Evolutionary conservation across 2,113 vertebrate genomes (phyloP).

Genomic region (Cheilinus undulatus): DNA sequence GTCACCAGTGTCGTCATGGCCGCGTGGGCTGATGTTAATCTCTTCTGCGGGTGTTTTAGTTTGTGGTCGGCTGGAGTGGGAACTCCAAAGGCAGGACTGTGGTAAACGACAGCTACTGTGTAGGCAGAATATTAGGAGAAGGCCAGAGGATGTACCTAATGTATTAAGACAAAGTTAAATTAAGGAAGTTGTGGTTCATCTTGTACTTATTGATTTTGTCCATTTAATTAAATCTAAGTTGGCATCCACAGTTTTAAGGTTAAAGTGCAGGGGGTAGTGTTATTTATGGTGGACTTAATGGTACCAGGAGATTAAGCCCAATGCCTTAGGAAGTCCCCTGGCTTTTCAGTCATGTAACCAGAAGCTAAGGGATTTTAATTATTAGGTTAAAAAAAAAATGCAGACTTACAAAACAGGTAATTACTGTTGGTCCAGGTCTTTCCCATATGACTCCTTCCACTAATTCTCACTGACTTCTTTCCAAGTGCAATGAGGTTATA

Average conservation of each 20-base stretch:
- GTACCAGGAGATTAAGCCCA: background rate
- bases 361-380: background rate
- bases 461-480: no score
- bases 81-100: conserved; percentile 33
- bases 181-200: background rate
- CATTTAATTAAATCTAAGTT: background rate
- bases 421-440: no score
- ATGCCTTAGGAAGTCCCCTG: background rate
- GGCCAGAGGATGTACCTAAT: background rate
- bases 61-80: conserved; percentile 30
- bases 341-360: background rate
- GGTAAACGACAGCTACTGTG: conserved; percentile 31
- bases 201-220: background rate
- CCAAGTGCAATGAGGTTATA: no score
- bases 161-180: background rate
- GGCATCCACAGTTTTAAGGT: background rate
- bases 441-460: no score
- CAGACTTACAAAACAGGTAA: no score
- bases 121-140: background rate
- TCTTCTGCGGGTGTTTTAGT: conserved; percentile 48
- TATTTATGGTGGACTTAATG: background rate
- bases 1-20: conserved; percentile 57
- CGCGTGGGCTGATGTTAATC: conserved; percentile 52
- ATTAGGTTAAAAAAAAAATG: background rate
- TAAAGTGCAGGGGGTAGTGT: background rate